Percentiles rank a stretch among this genome's conserved stretches.
Conservation (phyloP, 1,140 invertebrate species). For the Pemphigus obesinymphae region DNA sequence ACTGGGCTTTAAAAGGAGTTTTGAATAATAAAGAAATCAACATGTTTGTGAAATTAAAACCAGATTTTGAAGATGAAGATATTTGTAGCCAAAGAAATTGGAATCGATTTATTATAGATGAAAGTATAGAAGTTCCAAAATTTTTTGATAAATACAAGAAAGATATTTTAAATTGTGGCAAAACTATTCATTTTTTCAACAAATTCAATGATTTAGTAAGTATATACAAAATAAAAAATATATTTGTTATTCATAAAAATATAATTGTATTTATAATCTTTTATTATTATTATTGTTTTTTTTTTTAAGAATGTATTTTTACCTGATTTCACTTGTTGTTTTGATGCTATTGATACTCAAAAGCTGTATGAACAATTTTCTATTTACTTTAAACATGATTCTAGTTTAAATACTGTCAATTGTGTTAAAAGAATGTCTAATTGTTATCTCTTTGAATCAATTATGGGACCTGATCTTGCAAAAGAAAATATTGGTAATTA, state of each 20-base stretch:
- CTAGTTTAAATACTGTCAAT: background rate
- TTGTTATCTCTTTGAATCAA: background rate
- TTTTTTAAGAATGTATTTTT: conserved; percentile 8
- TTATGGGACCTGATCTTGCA: background rate
- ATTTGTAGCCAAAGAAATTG: background rate
- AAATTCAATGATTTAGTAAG: conserved; percentile 1
- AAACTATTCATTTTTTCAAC: conserved; percentile 23
- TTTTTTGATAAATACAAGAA: conserved; percentile 21
- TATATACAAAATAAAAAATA: background rate
- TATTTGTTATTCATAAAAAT: background rate
- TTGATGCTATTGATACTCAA: conserved; percentile 13
- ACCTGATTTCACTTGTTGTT: background rate
- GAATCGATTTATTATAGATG: background rate
- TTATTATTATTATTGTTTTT: background rate
- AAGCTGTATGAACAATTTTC: background rate
- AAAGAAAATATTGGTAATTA: background rate
- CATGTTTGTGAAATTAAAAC: background rate
- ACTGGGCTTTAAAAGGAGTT: conserved; percentile 17
- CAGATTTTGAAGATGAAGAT: conserved; percentile 9
- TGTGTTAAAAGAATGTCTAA: conserved; percentile 20
- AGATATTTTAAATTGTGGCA: conserved; percentile 10
- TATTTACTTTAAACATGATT: background rate
- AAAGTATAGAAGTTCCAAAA: background rate
- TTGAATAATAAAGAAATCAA: background rate
- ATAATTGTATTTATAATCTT: background rate